Evolutionary conservation across 2,888 invertebrate species (phyloP).

Genomic region (Smittia aterrima): DNA sequence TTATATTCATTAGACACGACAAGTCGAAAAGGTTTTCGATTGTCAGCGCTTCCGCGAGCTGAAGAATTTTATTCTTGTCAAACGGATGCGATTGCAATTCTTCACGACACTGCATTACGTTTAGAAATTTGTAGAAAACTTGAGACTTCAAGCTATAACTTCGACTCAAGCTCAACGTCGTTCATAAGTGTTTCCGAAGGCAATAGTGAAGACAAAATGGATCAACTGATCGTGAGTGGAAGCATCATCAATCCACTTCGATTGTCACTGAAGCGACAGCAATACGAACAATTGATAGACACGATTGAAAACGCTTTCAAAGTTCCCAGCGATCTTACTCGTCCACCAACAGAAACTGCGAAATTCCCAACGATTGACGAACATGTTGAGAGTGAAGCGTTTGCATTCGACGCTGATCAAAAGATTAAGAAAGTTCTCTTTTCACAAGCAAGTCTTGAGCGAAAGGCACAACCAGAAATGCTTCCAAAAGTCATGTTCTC

Average conservation of each 20-base stretch:
- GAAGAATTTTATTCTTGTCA: constrained; percentile 74
- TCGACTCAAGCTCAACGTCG: constrained; percentile 7
- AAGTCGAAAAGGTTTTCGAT: constrained; percentile 51
- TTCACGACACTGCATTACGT: constrained; percentile 84
- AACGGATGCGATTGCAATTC: constrained; percentile 75
- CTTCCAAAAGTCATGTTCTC: constrained; percentile 63
- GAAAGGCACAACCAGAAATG: constrained; percentile 42
- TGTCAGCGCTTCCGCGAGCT: constrained; percentile 56
- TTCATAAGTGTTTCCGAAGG: constrained; percentile 28
- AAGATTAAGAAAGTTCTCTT: constrained; percentile 41
- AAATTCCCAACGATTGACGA: constrained; percentile 49
- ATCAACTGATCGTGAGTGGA: constrained; percentile 59
- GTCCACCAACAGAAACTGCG: constrained; percentile 48
- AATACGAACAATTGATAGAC: constrained; percentile 86
- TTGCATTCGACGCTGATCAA: constrained; percentile 42
- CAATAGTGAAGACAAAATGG: constrained; percentile 9
- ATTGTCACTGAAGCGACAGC: constrained; percentile 78
- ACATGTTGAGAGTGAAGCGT: background rate
- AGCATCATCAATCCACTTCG: constrained; percentile 80
- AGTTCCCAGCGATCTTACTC: constrained; percentile 46
- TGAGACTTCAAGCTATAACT: background rate
- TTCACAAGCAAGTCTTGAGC: constrained; percentile 24
- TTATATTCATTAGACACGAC: constrained; percentile 72
- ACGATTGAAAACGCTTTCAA: constrained; percentile 56
- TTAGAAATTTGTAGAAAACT: constrained; percentile 56